Base-by-base conservation (phyloP, 2,797 vertebrate species). In the Sandelia bainsii region DNA sequence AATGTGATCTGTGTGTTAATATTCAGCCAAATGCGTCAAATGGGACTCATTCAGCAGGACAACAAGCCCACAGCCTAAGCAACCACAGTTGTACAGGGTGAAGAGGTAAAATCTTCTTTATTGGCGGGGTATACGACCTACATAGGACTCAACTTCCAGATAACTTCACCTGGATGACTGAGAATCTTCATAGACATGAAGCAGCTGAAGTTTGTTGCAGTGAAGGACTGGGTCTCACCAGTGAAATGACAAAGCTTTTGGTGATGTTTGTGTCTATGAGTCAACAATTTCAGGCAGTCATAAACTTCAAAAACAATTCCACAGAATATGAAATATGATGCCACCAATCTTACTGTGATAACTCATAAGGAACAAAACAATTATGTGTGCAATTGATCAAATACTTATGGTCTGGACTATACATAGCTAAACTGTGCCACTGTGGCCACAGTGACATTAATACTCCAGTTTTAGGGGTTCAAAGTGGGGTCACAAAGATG, bases 401-500 rank as follows among this genome's bases (percentile, higher is more conserved):
- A n/a, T 19, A n/a, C 5, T 45, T 34, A 34, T 34, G 2, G 37
- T 12, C 11, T 12, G 37, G 42, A 7, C 17, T 19, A 14, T 23
- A 34, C 22, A 54, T 39, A 45, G 39, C n/a, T 20, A 25, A 46
- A 29, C 54, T 68, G 68, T 72, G 58, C 64, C 75, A 69, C 8
- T 51, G 62, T 57, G 42, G 25, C 56, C 22, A 4, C 40, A 2
- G 16, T 73, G 80, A 79, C 63, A 46, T 61, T 12, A 61, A 77
- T 65, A 39, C 69, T 44, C 37, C 42, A 20, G 59, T 73, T 68
- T 69, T 46, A 10, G 46, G 76, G 74, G 84, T 87, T 91, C 83
- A 87, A 27, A 29, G 62, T 5, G 22, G 65, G 89, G 86, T 86
- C 87, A 75, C 61, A 20, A 66, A 69, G 56, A 83, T 69, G 72